Conservation (phyloP, 2,113 vertebrate genomes). For the Ciconia stormi region DNA sequence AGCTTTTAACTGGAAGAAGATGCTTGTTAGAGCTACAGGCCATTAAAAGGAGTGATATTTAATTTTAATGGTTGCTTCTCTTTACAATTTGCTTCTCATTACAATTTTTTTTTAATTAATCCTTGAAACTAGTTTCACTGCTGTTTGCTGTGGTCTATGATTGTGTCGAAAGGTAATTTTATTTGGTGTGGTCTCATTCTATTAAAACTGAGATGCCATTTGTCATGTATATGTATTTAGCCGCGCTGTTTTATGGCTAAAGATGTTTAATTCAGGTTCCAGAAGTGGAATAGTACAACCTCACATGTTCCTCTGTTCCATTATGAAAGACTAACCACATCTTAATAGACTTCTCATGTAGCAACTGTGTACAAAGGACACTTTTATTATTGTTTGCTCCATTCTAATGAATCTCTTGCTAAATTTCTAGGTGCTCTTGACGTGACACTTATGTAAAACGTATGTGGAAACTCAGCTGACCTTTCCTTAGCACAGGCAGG, state of each 20-base stretch:
- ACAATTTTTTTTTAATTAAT: background rate
- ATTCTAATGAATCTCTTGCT: background rate
- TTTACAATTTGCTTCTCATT: background rate
- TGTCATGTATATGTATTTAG: background rate
- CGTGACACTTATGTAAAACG: background rate
- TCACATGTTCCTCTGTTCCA: conserved; percentile 4
- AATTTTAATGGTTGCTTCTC: background rate
- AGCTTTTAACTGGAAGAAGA: background rate
- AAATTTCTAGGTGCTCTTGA: background rate
- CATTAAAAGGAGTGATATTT: background rate
- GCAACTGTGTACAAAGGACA: conserved; percentile 67
- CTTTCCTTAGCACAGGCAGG: background rate
- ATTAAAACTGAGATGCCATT: background rate
- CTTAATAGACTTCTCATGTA: conserved; percentile 39
- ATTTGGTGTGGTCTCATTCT: background rate
- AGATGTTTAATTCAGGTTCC: conserved; percentile 12
- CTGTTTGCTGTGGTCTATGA: background rate
- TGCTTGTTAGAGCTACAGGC: background rate
- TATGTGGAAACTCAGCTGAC: background rate
- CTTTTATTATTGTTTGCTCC: background rate
- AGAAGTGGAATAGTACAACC: background rate
- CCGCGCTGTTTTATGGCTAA: background rate
- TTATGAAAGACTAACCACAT: conserved; percentile 55
- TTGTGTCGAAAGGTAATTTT: conserved; percentile 7
- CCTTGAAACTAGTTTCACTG: conserved; percentile 1